phyloP scores from a whole-genome alignment of 2,113 vertebrate species.

The Ranitomeya imitator region DNA sequence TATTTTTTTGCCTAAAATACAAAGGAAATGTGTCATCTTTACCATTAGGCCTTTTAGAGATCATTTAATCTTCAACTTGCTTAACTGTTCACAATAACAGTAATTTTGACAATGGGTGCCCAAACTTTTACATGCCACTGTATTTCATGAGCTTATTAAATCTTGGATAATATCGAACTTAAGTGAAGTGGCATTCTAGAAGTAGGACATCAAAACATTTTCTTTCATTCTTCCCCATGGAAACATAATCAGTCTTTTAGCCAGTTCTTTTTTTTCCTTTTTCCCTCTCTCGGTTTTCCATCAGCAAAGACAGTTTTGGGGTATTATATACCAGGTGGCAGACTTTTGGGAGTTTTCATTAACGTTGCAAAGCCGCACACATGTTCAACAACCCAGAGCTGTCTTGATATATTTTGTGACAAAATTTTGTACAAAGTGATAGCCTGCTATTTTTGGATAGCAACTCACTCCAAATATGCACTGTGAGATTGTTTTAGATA shows the following conservation, averaged over 20 bases:
- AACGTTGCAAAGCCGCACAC: slow-evolving; percentile 34
- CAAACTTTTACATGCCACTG: no score
- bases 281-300: slow-evolving; percentile 8
- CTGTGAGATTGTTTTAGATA: slow-evolving; percentile 26
- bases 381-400: slow-evolving; percentile 17
- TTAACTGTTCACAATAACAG: no score
- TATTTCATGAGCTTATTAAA: no score
- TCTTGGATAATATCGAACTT: no score
- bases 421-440: slow-evolving; percentile 30
- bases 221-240: neutral
- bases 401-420: slow-evolving; percentile 43
- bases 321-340: slow-evolving; percentile 25
- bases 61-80: no score
- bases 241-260: neutral
- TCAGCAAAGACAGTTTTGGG: neutral
- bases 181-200: no score
- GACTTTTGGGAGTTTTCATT: slow-evolving; percentile 33
- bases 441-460: slow-evolving; percentile 44
- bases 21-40: no score
- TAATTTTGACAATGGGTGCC: no score
- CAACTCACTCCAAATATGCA: slow-evolving; percentile 14
- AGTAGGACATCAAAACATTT: no score
- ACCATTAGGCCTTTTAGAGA: no score
- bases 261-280: neutral
- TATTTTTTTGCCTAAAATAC: no score